Percentiles rank a stretch among this genome's conserved stretches.
phyloP scores from a whole-genome alignment of 2,797 vertebrate genomes.

The Melanotaenia nigrans region DNA sequence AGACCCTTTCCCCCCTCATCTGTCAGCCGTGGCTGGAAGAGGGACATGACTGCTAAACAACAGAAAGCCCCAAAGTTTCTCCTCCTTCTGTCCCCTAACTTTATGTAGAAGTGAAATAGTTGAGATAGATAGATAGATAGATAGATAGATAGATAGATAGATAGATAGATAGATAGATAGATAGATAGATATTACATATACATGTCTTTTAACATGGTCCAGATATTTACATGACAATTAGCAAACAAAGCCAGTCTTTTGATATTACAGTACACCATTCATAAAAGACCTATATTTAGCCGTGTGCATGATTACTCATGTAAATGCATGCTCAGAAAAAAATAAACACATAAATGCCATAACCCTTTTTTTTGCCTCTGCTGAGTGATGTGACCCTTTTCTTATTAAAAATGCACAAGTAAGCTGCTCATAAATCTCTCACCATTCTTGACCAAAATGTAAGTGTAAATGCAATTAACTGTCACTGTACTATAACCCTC shows the following conservation, averaged over 20 bases:
- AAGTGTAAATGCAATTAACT: slow-evolving; percentile 15
- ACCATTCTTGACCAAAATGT: slow-evolving; percentile 7
- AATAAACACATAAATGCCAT: background rate
- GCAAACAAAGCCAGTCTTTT: background rate
- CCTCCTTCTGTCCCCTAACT: slow-evolving; percentile 58
- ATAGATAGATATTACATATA: too few relatives aligned
- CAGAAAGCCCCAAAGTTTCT: slow-evolving; percentile 72
- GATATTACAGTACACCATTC: slow-evolving; percentile 2
- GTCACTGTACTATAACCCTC: background rate
- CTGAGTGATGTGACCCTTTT: slow-evolving; percentile 2
- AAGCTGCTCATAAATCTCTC: slow-evolving; percentile 15
- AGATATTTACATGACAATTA: background rate
- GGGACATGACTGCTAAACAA: slow-evolving; percentile 82
- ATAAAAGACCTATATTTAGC: slow-evolving; percentile 1
- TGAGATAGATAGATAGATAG: slow-evolving; percentile 30
- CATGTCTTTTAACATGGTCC: background rate
- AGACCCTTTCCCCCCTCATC: slow-evolving; percentile 70
- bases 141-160: slow-evolving; percentile 14
- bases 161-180: too few relatives aligned
- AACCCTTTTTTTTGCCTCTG: background rate
- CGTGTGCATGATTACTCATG: slow-evolving; percentile 10
- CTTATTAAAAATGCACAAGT: slow-evolving; percentile 26
- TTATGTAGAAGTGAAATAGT: slow-evolving; percentile 63
- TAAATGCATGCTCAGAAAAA: background rate
- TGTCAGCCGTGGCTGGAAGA: slow-evolving; percentile 74